Evolutionary conservation across 2,888 invertebrate genomes (phyloP), one percentile per base, ranked within the genome.

Genomic region (Lepas anatifera): DNA sequence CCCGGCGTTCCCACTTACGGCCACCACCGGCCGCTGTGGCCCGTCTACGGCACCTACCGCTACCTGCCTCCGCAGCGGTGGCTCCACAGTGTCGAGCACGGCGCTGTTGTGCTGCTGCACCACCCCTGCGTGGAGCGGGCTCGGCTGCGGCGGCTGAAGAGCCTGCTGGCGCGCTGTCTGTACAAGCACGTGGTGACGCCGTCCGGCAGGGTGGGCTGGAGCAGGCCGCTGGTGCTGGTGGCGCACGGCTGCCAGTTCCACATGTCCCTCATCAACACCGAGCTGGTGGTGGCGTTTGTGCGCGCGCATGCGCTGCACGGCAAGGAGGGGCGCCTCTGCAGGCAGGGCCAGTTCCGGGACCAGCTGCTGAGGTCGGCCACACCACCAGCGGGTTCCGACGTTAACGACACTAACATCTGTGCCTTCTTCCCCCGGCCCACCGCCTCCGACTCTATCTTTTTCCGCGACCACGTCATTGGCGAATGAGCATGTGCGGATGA

Each of bases 41-140:
- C 90, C 1, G 81, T 84, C 70, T 93, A 87, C 79, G 93, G 93
- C 37, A 89, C 89, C 79, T 93, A 92, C 78, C 81, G 80, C 68
- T 92, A 86, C 79, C 76, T 90, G 29, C 92, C 93, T 0, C 84
- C 82, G 64, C 91, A 92, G 77, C 82, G 93, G 75, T 93, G 91
- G 89, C 76, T 93, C 8, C 90, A 92, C 76, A 89, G 85, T 78
- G 80, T 92, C 68, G 91, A 87, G 84, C 90, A 91, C 77, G 92
- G 92, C 18, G 88, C 86, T 10, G 83, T 92, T 48, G 89, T 89
- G 1, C 86, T 91, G 85, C 80, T 93, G n/a, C 92, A 91, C 77
- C 91, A 93, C 81, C 92, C 93, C 0, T 93, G 92, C 80, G 88
- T 89, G 7, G 64, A 72, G 46, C 85, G 87, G 77, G 77, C 82